Evolutionary conservation across 2,113 vertebrate species (phyloP).

Genomic region (Erythrocercus mccallii): DNA sequence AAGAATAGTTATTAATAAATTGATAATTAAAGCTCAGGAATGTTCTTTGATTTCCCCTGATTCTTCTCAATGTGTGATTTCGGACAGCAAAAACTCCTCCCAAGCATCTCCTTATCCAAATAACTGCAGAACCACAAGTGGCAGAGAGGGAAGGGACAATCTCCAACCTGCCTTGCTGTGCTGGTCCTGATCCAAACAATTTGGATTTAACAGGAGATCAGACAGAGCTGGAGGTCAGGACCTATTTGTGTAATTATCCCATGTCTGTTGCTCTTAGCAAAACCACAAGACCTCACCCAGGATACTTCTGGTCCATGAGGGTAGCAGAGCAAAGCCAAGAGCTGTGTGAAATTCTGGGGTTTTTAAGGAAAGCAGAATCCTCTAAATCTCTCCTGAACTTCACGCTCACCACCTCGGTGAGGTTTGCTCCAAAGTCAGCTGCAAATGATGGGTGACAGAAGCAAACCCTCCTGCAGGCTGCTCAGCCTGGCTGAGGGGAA

Average conservation of each 20-base stretch:
- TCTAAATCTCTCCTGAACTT: not conserved
- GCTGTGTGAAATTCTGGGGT: not conserved
- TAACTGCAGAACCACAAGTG: not conserved
- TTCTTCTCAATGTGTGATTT: not conserved
- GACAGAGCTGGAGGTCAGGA: not conserved
- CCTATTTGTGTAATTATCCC: not conserved
- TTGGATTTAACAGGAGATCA: not conserved
- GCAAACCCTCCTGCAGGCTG: not conserved
- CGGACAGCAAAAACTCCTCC: not conserved
- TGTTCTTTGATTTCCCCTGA: not conserved
- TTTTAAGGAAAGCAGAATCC: not conserved
- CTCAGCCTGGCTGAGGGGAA: not conserved
- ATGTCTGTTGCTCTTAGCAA: not conserved
- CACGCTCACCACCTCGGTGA: not conserved
- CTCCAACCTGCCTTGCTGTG: fast-evolving
- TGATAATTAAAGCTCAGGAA: not conserved
- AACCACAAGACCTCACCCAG: constrained; percentile 2
- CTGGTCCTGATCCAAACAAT: not conserved
- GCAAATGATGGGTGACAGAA: not conserved
- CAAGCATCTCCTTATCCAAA: not conserved
- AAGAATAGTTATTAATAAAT: not conserved
- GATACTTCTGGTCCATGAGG: not conserved
- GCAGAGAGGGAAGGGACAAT: not conserved
- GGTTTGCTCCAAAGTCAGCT: not conserved
- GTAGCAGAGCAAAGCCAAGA: not conserved